These are phyloP conservation scores for Hemitrygon akajei DNA, from an alignment of 2,797 vertebrate species.

Conservation along the genomic window DNA sequence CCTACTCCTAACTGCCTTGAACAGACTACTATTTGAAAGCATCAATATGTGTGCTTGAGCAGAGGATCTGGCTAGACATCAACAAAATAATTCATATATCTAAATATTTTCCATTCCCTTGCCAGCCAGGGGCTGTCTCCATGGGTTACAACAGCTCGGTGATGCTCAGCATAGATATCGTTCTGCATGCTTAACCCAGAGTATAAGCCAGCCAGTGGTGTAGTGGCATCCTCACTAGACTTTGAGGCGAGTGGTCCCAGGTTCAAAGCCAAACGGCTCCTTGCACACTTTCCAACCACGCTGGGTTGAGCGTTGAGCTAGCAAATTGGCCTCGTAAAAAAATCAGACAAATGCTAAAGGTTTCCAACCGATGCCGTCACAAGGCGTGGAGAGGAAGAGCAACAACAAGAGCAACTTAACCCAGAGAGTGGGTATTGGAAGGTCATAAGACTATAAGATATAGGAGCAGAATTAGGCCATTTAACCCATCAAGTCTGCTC, in stretches of 20 bases:
- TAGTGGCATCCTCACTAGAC: too few species aligned
- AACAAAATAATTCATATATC: not conserved
- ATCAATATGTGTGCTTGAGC: not conserved
- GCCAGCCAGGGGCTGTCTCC: not conserved
- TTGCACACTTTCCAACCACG: too few species aligned
- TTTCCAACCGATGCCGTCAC: too few species aligned
- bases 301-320: too few species aligned
- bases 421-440: not conserved
- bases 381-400: too few species aligned
- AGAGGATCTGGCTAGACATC: not conserved
- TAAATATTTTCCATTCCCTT: not conserved
- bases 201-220: too few species aligned
- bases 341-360: too few species aligned
- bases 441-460: not conserved
- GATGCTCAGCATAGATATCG: not conserved
- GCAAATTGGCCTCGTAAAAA: too few species aligned
- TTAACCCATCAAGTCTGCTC: too few species aligned
- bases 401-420: not conserved
- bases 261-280: too few species aligned
- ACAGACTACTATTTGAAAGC: not conserved
- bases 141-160: not conserved
- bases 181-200: not conserved
- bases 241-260: too few species aligned
- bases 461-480: too few species aligned
- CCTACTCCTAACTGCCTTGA: not conserved